phyloP scores from a whole-genome alignment of 2,888 invertebrate genomes.

The Drosophila robusta region DNA sequence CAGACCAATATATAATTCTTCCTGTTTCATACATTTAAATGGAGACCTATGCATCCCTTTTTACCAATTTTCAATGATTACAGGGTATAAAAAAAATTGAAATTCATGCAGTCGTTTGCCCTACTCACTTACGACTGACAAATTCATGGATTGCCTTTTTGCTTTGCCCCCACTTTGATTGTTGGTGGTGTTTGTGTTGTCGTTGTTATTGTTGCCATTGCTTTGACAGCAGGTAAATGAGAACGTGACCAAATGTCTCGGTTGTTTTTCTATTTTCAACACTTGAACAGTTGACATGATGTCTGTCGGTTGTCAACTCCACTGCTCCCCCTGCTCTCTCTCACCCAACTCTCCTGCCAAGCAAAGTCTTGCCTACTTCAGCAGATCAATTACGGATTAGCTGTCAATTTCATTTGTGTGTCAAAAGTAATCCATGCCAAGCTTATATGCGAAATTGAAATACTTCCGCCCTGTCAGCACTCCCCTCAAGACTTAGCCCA shows the following conservation, averaged over 20 bases:
- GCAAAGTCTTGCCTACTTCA: constrained; percentile 10
- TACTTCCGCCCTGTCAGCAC: constrained; percentile 14
- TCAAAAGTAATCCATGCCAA: constrained; percentile 51
- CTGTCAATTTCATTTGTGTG: constrained; percentile 72
- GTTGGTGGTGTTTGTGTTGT: constrained; percentile 1
- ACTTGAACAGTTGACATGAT: constrained; percentile 51
- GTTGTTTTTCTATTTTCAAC: constrained; percentile 46
- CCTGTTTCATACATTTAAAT: too few relatives aligned
- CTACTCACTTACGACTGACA: constrained; percentile 56
- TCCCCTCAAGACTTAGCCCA: background rate
- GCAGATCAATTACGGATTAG: constrained; percentile 76
- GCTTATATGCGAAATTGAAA: constrained; percentile 61
- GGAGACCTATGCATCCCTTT: background rate
- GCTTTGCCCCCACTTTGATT: background rate
- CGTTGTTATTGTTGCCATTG: background rate
- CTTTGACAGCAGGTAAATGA: constrained; percentile 22
- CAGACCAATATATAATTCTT: too few relatives aligned
- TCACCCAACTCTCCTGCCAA: background rate
- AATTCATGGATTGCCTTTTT: constrained; percentile 45
- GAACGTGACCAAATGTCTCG: constrained; percentile 43
- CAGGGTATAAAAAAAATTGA: constrained; percentile 49
- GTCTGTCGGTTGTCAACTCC: constrained; percentile 53
- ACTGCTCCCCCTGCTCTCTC: constrained; percentile 8
- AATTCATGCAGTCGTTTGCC: constrained; percentile 60
- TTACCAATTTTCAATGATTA: background rate